phyloP scores from a whole-genome alignment of 2,888 invertebrate species.

The Catocala fraxini region DNA sequence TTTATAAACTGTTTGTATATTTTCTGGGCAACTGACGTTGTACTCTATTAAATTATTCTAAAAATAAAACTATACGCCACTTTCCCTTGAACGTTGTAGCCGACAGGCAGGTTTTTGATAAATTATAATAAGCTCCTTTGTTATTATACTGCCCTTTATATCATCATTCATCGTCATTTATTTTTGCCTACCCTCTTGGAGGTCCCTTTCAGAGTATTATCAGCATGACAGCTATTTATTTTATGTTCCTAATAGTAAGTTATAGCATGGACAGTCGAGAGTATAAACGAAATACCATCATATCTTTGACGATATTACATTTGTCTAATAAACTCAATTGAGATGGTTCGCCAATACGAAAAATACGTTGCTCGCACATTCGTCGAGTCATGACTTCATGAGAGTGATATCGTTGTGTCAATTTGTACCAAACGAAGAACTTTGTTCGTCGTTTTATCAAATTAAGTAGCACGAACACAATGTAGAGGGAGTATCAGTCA shows the following conservation, averaged over 20 bases:
- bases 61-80: not conserved
- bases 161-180: slow-evolving; percentile 1
- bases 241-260: not conserved
- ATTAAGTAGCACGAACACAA: slow-evolving; percentile 13
- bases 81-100: not conserved
- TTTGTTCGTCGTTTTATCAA: slow-evolving; percentile 10
- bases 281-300: slow-evolving; percentile 8
- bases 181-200: not conserved
- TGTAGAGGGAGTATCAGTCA: slow-evolving; percentile 1
- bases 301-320: slow-evolving; percentile 28
- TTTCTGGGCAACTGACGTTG: too few species aligned
- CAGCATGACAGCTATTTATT: not conserved
- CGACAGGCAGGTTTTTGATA: slow-evolving; percentile 1
- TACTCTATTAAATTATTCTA: slow-evolving; percentile 2
- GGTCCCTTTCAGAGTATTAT: not conserved
- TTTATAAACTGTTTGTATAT: not conserved
- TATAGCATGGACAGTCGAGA: not conserved
- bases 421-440: slow-evolving; percentile 20
- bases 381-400: slow-evolving; percentile 19
- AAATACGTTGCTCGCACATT: slow-evolving; percentile 21
- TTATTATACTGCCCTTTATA: slow-evolving; percentile 1
- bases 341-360: slow-evolving; percentile 26
- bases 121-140: slow-evolving; percentile 6
- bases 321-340: slow-evolving; percentile 42
- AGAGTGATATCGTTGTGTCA: slow-evolving; percentile 29